These are phyloP conservation scores for Sarcophaga rosellei DNA, from an alignment of 2,888 invertebrate species.

Conservation along the genomic window DNA sequence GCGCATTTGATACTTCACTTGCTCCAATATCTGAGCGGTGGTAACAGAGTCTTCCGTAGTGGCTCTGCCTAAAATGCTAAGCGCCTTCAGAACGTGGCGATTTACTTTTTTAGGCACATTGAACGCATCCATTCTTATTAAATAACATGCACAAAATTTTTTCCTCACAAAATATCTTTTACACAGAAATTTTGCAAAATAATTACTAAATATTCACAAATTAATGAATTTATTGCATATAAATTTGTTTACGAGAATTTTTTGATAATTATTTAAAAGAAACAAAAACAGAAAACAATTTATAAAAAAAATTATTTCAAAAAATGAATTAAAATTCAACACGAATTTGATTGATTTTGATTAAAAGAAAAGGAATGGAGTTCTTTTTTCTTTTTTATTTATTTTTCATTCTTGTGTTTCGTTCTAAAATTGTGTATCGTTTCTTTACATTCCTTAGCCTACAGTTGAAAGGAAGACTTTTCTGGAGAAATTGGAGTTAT, in stretches of 20 bases:
- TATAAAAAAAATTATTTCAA: not conserved
- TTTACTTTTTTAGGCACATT: slow-evolving; percentile 74
- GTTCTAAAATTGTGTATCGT: too few species aligned
- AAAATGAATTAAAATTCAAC: slow-evolving; percentile 45
- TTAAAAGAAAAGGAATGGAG: not conserved
- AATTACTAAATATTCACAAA: slow-evolving; percentile 19
- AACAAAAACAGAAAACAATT: too few species aligned
- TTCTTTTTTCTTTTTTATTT: not conserved
- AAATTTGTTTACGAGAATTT: not conserved
- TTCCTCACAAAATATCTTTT: not conserved
- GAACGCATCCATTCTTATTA: slow-evolving; percentile 72
- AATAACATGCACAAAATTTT: slow-evolving; percentile 4
- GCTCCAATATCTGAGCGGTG: slow-evolving; percentile 55
- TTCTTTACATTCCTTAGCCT: too few species aligned
- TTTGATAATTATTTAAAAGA: not conserved
- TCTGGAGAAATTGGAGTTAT: too few species aligned
- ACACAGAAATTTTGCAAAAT: slow-evolving; percentile 40
- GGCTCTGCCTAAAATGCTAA: slow-evolving; percentile 62
- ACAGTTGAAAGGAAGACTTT: too few species aligned
- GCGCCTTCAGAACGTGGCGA: slow-evolving; percentile 74
- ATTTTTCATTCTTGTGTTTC: too few species aligned
- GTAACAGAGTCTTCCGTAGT: slow-evolving; percentile 52
- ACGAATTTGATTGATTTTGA: not conserved
- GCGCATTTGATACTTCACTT: slow-evolving; percentile 71
- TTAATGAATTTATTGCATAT: not conserved